Conservation (phyloP, 2,797 vertebrate genomes). For the Falco biarmicus region DNA sequence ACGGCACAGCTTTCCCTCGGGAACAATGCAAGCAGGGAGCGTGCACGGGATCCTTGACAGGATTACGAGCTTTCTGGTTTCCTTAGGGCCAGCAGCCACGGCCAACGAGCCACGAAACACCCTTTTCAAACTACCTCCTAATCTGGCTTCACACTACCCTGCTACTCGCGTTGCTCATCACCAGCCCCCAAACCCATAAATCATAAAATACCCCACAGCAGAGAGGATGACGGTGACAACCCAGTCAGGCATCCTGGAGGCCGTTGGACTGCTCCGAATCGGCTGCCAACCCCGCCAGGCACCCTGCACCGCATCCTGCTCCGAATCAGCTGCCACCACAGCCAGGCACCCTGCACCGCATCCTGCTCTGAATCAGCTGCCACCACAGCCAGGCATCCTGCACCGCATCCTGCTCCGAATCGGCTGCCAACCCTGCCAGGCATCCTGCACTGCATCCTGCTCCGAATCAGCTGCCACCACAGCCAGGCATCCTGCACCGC, state of each 20-base stretch:
- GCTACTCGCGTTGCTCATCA: fast-evolving
- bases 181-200: fast-evolving
- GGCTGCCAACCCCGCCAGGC: neutral
- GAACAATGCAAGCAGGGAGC: neutral
- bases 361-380: no score
- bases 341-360: no score
- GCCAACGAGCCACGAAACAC: neutral
- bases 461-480: no score
- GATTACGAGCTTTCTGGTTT: neutral
- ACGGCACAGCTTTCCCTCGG: neutral
- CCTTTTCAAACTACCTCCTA: neutral
- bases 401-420: no score
- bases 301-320: neutral
- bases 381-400: no score
- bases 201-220: neutral
- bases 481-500: no score
- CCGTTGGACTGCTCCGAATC: neutral
- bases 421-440: no score
- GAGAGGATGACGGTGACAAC: neutral
- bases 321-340: neutral
- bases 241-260: neutral
- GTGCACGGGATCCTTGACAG: neutral
- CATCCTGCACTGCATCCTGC: no score
- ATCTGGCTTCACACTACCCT: neutral
- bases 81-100: neutral